Evolutionary conservation across 2,888 invertebrate species (phyloP).

Genomic region (Molanna angustata): DNA sequence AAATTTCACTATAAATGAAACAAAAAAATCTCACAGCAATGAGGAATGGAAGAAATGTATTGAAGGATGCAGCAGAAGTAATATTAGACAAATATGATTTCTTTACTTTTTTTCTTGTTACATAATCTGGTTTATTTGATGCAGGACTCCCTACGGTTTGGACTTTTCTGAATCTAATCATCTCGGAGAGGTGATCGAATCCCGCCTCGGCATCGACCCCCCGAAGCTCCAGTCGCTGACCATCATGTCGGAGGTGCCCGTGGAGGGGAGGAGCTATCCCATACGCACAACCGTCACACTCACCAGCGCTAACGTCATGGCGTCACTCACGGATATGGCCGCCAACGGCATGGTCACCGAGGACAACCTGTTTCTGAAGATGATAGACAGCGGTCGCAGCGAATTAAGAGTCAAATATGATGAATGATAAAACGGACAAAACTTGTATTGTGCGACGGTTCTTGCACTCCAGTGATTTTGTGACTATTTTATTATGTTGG

Average conservation of each 20-base stretch:
- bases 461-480: no score
- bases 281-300: slow-evolving; percentile 6
- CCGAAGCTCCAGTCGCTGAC: slow-evolving; percentile 14
- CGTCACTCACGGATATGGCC: slow-evolving; percentile 23
- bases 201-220: slow-evolving; percentile 10
- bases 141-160: slow-evolving; percentile 10
- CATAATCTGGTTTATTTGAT: no score
- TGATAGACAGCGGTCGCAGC: slow-evolving; percentile 10
- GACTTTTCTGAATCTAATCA: slow-evolving; percentile 15
- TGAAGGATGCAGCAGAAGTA: no score
- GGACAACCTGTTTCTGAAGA: slow-evolving; percentile 6
- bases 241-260: slow-evolving; percentile 10
- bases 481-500: no score
- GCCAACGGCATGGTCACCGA: slow-evolving; percentile 3
- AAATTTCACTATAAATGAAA: no score
- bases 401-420: slow-evolving; percentile 17
- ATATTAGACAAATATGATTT: no score
- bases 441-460: no score
- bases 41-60: no score
- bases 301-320: slow-evolving; percentile 11
- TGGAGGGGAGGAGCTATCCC: background rate
- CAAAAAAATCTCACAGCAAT: no score
- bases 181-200: background rate
- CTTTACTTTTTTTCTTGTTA: no score
- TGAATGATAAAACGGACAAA: no score